Conservation (phyloP, 2,113 vertebrate genomes). For the Ornithorhynchus anatinus region DNA sequence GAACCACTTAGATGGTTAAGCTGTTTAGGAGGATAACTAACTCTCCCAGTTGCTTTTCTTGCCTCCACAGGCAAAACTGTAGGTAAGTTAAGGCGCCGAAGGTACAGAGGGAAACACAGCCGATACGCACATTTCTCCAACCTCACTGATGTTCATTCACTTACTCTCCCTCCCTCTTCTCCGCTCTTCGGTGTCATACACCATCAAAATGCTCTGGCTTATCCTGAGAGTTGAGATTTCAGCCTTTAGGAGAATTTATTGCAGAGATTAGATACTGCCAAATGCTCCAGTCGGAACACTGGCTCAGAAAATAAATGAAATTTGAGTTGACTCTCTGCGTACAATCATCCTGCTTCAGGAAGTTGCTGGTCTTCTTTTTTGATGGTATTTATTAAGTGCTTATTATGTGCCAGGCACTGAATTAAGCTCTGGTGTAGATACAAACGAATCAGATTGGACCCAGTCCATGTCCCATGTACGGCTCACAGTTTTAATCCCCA, state of each 20-base stretch:
- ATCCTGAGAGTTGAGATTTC: not conserved
- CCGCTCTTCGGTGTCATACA: not conserved
- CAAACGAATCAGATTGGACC: too few species aligned
- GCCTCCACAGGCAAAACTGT: not conserved
- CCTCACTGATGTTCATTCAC: rapidly evolving
- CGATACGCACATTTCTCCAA: not conserved
- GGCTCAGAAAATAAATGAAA: conserved; percentile 7
- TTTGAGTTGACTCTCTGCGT: conserved; percentile 10
- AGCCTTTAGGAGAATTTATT: conserved; percentile 18
- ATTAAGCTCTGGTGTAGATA: too few species aligned
- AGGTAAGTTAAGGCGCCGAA: not conserved
- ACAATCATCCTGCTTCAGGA: not conserved
- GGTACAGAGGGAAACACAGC: not conserved
- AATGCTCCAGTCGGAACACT: not conserved
- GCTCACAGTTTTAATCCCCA: too few species aligned
- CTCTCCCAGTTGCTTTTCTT: not conserved
- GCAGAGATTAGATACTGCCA: conserved; percentile 4
- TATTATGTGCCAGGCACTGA: too few species aligned
- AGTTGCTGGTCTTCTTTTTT: not conserved
- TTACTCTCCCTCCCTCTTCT: not conserved
- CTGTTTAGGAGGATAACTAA: rapidly evolving
- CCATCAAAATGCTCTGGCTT: not conserved
- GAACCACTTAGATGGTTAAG: not conserved
- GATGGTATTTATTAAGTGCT: too few species aligned
- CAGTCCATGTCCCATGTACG: too few species aligned